These are phyloP conservation scores for Gopherus evgoodei DNA, from an alignment of 2,113 vertebrate species.

Conservation along the genomic window DNA sequence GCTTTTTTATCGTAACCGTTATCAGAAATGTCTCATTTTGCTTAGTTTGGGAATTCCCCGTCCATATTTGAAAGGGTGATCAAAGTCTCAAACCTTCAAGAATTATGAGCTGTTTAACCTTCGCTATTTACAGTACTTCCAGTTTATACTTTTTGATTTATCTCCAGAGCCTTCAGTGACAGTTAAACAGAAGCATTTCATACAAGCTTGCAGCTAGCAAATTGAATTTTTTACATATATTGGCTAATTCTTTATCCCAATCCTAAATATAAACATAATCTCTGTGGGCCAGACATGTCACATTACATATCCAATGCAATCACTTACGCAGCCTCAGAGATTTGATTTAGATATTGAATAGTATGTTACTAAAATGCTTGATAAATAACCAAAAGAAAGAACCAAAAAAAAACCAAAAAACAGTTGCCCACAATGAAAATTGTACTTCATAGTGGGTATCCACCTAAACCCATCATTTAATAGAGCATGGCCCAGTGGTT, in stretches of 20 bases:
- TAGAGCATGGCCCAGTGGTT: background rate
- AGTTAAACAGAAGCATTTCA: background rate
- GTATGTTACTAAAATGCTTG: background rate
- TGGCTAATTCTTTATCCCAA: background rate
- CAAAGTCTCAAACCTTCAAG: background rate
- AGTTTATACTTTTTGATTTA: background rate
- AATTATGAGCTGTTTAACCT: background rate
- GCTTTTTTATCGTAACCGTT: background rate
- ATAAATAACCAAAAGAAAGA: background rate
- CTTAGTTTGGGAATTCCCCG: background rate
- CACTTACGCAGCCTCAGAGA: background rate
- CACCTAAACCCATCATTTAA: background rate
- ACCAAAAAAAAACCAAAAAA: background rate
- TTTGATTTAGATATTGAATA: background rate
- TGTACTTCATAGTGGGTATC: background rate
- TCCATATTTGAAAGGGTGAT: background rate
- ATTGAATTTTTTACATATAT: background rate
- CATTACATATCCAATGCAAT: background rate
- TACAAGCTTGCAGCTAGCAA: background rate
- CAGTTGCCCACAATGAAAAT: background rate
- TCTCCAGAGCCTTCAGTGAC: background rate
- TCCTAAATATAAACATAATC: background rate
- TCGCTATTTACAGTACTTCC: background rate
- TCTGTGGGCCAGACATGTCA: background rate
- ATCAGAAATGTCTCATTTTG: background rate